Percentiles rank a stretch among this genome's conserved stretches.
Conservation (phyloP, 1,140 invertebrate species). For the Zaprionus davidi region DNA sequence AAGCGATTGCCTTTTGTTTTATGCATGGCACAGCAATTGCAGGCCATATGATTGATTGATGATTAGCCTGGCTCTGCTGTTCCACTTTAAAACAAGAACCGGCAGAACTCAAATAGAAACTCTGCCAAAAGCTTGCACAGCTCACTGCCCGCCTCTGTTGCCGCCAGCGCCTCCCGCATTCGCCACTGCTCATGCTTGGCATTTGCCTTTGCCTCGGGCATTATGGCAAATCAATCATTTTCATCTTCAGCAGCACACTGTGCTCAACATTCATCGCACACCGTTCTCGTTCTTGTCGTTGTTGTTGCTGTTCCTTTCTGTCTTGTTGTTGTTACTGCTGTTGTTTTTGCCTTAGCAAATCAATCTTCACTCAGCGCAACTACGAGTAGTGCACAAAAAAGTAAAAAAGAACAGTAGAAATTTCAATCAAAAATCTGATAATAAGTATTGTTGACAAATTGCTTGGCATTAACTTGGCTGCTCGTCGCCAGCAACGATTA, state of each 20-base stretch:
- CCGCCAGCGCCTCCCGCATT: background rate
- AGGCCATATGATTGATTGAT: slow-evolving; percentile 71
- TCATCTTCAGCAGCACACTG: slow-evolving; percentile 66
- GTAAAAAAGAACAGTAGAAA: slow-evolving; percentile 22
- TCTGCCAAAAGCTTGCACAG: slow-evolving; percentile 34
- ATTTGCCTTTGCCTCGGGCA: slow-evolving; percentile 35
- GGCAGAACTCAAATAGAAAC: slow-evolving; percentile 54
- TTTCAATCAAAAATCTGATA: slow-evolving; percentile 62
- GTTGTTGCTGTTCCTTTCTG: background rate
- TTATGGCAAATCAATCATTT: slow-evolving; percentile 76
- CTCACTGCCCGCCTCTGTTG: background rate
- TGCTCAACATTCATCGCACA: slow-evolving; percentile 38
- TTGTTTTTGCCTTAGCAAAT: slow-evolving; percentile 48
- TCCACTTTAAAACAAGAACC: slow-evolving; percentile 59
- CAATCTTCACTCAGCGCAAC: slow-evolving; percentile 58
- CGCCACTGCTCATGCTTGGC: background rate
- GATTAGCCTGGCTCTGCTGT: slow-evolving; percentile 46
- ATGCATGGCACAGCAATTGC: slow-evolving; percentile 50
- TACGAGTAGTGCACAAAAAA: slow-evolving; percentile 24
- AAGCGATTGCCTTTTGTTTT: slow-evolving; percentile 53
- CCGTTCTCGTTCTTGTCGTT: background rate
- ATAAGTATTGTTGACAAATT: slow-evolving; percentile 67
- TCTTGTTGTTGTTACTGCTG: slow-evolving; percentile 12
- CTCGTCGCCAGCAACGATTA: slow-evolving; percentile 16
- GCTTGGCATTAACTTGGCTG: slow-evolving; percentile 53